Conservation (phyloP, 37 sponge, comb jelly and placozoan genomes). For the Aplysina aerophoba region DNA sequence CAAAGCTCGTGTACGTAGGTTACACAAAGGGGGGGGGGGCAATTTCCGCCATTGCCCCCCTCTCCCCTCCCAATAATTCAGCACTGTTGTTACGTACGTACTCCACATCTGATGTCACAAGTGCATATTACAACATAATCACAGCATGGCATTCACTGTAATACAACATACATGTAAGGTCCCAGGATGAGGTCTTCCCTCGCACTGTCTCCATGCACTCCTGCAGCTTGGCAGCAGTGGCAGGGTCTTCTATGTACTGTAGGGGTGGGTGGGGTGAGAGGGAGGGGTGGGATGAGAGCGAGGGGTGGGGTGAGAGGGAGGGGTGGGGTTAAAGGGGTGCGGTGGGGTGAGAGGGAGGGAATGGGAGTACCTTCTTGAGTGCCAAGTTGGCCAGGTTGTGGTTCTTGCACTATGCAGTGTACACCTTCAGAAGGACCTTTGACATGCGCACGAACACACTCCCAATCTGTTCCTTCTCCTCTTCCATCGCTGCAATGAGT, state of each 20-base stretch:
- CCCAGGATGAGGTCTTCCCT: conserved; percentile 66
- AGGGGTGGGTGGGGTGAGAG: not conserved
- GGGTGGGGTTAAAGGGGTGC: too few relatives aligned
- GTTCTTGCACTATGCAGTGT: conserved; percentile 70
- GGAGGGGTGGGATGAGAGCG: too few relatives aligned
- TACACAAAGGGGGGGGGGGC: too few relatives aligned
- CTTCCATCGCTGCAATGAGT: conserved; percentile 51
- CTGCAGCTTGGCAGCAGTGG: not conserved
- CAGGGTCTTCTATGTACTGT: conserved; percentile 12
- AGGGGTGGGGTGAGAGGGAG: too few relatives aligned
- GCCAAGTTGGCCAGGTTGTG: conserved; percentile 55
- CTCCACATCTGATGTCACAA: too few relatives aligned
- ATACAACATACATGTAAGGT: conserved; percentile 88
- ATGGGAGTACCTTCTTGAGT: conserved; percentile 81
- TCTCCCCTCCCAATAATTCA: too few relatives aligned
- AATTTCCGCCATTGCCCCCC: too few relatives aligned
- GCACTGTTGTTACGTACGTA: too few relatives aligned
- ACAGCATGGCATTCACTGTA: conserved; percentile 57
- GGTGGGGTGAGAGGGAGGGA: too few relatives aligned
- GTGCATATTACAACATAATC: too few relatives aligned
- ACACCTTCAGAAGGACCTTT: not conserved
- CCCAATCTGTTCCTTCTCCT: not conserved
- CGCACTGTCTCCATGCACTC: not conserved
- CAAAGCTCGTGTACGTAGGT: too few relatives aligned
- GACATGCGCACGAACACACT: not conserved